Evolutionary conservation across 2,888 invertebrate species (phyloP).

Genomic region (Lagria hirta): DNA sequence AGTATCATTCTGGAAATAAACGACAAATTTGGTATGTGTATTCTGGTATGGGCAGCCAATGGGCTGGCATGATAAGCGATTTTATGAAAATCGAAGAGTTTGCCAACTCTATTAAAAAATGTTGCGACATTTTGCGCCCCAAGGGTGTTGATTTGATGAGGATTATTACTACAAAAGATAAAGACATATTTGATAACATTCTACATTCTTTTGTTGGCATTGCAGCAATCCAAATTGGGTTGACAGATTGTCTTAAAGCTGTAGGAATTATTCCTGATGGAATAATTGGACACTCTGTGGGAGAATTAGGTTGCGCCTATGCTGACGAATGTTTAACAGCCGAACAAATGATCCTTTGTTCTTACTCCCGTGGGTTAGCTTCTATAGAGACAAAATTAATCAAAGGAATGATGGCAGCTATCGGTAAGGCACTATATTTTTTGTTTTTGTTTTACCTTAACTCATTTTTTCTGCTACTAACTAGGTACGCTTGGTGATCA

Average conservation of each 20-base stretch:
- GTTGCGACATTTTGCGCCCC: slow-evolving; percentile 59
- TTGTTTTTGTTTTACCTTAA: too few species aligned
- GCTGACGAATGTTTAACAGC: slow-evolving; percentile 89
- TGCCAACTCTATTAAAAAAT: slow-evolving; percentile 62
- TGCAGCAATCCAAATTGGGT: slow-evolving; percentile 62
- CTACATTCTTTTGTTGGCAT: slow-evolving; percentile 73
- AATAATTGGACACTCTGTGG: slow-evolving; percentile 88
- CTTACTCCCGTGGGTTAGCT: slow-evolving; percentile 80
- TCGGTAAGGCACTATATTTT: slow-evolving; percentile 59
- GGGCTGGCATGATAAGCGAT: slow-evolving; percentile 68
- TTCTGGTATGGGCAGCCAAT: slow-evolving; percentile 77
- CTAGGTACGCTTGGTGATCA: too few species aligned
- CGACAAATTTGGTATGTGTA: slow-evolving; percentile 68
- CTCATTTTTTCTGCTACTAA: too few species aligned
- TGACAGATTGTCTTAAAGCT: slow-evolving; percentile 60
- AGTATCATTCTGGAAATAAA: slow-evolving; percentile 51
- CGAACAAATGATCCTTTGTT: slow-evolving; percentile 81
- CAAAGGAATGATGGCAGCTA: slow-evolving; percentile 84
- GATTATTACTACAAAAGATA: slow-evolving; percentile 61
- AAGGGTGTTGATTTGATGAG: slow-evolving; percentile 65
- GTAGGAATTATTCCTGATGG: slow-evolving; percentile 69
- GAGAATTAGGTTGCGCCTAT: slow-evolving; percentile 93
- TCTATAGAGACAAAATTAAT: slow-evolving; percentile 71
- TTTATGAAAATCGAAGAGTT: slow-evolving; percentile 69
- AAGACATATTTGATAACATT: slow-evolving; percentile 64